Evolutionary conservation across 2,888 invertebrate species (phyloP).

Genomic region (Parnassius glacialis): DNA sequence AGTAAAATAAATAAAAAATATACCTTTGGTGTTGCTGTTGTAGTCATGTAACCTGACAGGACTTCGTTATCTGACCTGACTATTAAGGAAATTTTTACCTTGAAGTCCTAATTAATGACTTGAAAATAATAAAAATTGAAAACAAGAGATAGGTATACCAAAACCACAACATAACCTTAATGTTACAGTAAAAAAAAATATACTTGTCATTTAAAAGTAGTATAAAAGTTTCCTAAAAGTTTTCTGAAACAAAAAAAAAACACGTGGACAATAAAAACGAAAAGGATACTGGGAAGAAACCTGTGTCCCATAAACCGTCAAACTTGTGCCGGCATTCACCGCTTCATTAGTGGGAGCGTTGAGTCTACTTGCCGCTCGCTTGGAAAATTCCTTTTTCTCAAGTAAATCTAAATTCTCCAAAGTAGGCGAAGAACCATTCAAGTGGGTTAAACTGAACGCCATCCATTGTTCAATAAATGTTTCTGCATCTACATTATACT

Average conservation of each 20-base stretch:
- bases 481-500: conserved; percentile 83
- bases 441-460: conserved; percentile 85
- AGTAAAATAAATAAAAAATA: conserved; percentile 7
- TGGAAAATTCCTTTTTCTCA: conserved; percentile 84
- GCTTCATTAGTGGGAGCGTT: conserved; percentile 61
- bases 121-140: conserved; percentile 7
- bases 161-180: conserved; percentile 23
- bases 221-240: conserved; percentile 9
- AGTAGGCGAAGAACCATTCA: conserved; percentile 82
- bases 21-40: conserved; percentile 65
- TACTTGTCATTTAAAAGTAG: background rate
- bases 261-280: conserved; percentile 54
- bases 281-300: conserved; percentile 72
- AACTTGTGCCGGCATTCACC: conserved; percentile 60
- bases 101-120: conserved; percentile 2
- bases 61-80: conserved; percentile 70
- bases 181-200: conserved; percentile 5
- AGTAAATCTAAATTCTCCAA: conserved; percentile 81
- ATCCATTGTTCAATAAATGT: conserved; percentile 89
- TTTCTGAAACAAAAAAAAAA: conserved; percentile 30
- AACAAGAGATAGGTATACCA: conserved; percentile 21
- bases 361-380: conserved; percentile 61
- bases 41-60: conserved; percentile 66
- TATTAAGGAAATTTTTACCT: conserved; percentile 46
- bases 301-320: conserved; percentile 63